phyloP scores from a whole-genome alignment of 1,140 invertebrate genomes.

The Cydia splendana region DNA sequence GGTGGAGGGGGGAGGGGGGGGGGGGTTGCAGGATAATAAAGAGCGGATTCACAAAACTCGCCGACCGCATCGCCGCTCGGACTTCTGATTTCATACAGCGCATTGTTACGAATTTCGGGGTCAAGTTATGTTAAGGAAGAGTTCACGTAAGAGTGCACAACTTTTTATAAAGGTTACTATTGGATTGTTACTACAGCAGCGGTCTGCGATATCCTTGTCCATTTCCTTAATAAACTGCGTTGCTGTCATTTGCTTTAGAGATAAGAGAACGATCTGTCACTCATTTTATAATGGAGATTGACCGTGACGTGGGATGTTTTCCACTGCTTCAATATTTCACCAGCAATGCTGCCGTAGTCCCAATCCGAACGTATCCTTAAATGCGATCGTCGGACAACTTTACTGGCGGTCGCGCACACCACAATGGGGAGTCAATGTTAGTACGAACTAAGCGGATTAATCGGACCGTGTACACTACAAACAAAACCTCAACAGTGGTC shows the following conservation, averaged over 20 bases:
- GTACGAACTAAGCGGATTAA: conserved; percentile 10
- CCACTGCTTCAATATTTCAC: too few relatives aligned
- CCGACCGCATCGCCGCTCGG: neutral
- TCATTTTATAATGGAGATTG: too few relatives aligned
- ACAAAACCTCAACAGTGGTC: neutral
- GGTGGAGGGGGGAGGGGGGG: neutral
- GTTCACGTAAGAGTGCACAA: too few relatives aligned
- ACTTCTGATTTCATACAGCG: neutral
- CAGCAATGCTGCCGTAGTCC: too few relatives aligned
- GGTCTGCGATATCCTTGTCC: too few relatives aligned
- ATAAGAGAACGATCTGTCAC: too few relatives aligned
- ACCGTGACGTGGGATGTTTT: too few relatives aligned
- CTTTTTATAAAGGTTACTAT: too few relatives aligned
- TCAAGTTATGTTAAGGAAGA: neutral
- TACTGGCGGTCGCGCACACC: neutral
- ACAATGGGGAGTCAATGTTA: neutral
- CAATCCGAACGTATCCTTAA: too few relatives aligned
- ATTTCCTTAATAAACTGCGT: too few relatives aligned
- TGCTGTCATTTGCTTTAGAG: too few relatives aligned
- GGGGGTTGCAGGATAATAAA: neutral
- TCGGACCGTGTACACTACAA: neutral
- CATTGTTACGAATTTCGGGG: neutral
- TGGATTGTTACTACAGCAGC: too few relatives aligned
- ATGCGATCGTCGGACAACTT: neutral
- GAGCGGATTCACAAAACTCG: neutral